Evolutionary conservation across 2,113 vertebrate genomes (phyloP).

Genomic region (Rhizomys pruinosus): DNA sequence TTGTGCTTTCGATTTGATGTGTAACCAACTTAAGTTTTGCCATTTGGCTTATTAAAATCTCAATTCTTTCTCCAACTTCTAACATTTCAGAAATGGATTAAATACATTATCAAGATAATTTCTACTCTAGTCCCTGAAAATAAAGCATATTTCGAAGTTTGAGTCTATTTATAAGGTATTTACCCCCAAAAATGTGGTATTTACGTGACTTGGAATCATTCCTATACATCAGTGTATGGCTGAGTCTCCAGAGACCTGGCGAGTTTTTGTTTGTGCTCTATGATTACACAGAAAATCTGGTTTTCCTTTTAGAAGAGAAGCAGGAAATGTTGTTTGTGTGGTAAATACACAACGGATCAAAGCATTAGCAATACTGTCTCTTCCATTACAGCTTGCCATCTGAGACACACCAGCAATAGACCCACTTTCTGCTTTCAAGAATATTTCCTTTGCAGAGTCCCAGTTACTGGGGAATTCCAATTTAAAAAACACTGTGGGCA

Average conservation of each 20-base stretch:
- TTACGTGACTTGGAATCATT: constrained; percentile 65
- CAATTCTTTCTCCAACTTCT: constrained; percentile 7
- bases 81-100: neutral
- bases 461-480: constrained; percentile 61
- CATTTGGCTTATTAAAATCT: constrained; percentile 35
- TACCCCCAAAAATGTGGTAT: too few species aligned
- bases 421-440: constrained; percentile 68
- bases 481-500: neutral
- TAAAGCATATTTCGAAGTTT: neutral
- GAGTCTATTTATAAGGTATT: constrained; percentile 54
- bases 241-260: neutral
- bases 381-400: constrained; percentile 65
- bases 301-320: constrained; percentile 69
- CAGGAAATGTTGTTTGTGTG: constrained; percentile 69
- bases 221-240: neutral
- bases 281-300: constrained; percentile 63
- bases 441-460: constrained; percentile 47
- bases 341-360: constrained; percentile 68
- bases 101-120: constrained; percentile 42
- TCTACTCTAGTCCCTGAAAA: constrained; percentile 23
- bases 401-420: constrained; percentile 66
- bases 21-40: neutral
- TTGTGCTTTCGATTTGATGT: neutral
- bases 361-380: constrained; percentile 66
- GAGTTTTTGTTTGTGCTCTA: constrained; percentile 3